A percentile compares a stretch with the other conserved stretches of the same genome.
Evolutionary conservation across 2,888 invertebrate species (phyloP).

Genomic region (Exephanes ischioxanthus): DNA sequence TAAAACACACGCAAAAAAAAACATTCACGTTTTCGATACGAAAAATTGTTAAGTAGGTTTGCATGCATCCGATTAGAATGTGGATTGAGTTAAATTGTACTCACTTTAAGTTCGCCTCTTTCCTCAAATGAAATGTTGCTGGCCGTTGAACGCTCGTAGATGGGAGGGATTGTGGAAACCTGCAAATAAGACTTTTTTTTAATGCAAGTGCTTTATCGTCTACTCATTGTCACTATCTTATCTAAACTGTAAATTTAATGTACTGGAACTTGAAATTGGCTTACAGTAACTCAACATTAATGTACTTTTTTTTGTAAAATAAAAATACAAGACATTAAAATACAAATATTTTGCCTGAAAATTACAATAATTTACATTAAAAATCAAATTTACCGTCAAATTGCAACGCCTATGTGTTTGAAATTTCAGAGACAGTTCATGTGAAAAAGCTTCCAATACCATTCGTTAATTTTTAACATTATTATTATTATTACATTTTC

Average conservation of each 20-base stretch:
- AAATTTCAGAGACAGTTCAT: too few relatives aligned
- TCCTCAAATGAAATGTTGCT: conserved; percentile 84
- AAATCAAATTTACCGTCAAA: neutral
- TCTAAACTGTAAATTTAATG: neutral
- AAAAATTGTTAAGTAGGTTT: conserved; percentile 13
- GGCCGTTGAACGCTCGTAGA: conserved; percentile 81
- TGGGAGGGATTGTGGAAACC: conserved; percentile 84
- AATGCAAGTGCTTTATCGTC: neutral
- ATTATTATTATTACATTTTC: neutral
- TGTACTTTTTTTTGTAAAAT: too few relatives aligned
- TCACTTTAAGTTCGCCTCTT: conserved; percentile 81
- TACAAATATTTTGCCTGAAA: too few relatives aligned
- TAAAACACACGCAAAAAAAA: conserved; percentile 42
- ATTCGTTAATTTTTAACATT: neutral
- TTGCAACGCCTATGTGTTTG: too few relatives aligned
- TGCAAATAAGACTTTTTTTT: conserved; percentile 62
- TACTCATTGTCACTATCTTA: neutral
- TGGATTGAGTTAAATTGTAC: conserved; percentile 60
- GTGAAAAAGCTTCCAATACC: too few relatives aligned
- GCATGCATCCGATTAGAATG: neutral
- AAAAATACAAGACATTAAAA: too few relatives aligned
- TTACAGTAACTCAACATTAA: too few relatives aligned
- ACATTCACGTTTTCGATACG: neutral
- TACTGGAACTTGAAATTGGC: too few relatives aligned
- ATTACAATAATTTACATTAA: too few relatives aligned